Evolutionary conservation across 2,888 invertebrate species (phyloP), one percentile per base, ranked within the genome.

Genomic region (Diogma glabrata): DNA sequence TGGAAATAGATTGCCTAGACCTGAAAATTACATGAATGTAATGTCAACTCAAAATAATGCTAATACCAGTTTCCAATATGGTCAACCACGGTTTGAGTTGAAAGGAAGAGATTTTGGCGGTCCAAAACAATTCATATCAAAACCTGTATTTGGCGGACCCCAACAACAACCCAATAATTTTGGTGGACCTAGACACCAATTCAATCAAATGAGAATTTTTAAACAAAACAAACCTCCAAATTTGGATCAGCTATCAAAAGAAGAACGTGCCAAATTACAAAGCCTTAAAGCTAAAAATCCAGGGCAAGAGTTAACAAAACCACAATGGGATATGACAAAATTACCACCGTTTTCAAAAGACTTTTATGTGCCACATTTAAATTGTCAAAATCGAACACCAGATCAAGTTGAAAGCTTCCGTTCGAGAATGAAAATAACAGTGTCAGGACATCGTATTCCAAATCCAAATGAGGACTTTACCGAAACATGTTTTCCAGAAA

Each of bases 401-500:
- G 79, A 83, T 50, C 90, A 91, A 55, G 81, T 94, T 1, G 78
- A 82, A 56, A 75, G 78, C 51, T 90, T 84, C 71, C 79, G 88
- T 47, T 72, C 79, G 36, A 72, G 80, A 7, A 84, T 90, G 62
- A 87, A 93, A 69, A 93, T 96, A 40, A 92, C 92, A 26, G 85
- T 94, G 0, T 82, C 85, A 59, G 96, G 96, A 23, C 83, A 81
- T 61, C 82, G 84, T 61, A 76, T 90, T 47, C 95, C 95, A 3
- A 81, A 86, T 58, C 95, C 96, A 5, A 88, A 89, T 61, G 82
- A 88, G 60, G 77, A 81, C 38, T 96, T 96, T 69, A 88, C 89
- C 63, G 95, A 96, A 69, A 87, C 87, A 49, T 85, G 85, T 63
- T 88, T 94, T 66, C 93, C 94, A 30, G 86, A 88, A 59, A 84